These are phyloP conservation scores for Nymphicus hollandicus DNA, from an alignment of 2,113 vertebrate species.

Conservation along the genomic window DNA sequence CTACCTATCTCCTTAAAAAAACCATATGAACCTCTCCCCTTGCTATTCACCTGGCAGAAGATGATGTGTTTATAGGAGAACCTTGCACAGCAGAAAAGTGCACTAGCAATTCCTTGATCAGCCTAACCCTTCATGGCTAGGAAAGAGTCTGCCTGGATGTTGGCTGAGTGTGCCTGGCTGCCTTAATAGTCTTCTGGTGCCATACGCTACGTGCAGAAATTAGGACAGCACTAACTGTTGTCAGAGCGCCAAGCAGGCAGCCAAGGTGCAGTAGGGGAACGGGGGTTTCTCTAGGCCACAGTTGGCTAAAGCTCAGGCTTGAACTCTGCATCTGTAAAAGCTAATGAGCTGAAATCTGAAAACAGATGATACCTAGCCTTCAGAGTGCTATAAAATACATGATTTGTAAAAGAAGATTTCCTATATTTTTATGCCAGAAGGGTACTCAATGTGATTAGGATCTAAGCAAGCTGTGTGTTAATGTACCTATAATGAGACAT, in stretches of 20 bases:
- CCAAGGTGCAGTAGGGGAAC: background rate
- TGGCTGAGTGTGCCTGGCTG: background rate
- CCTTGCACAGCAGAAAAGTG: background rate
- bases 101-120: background rate
- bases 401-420: background rate
- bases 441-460: background rate
- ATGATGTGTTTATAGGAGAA: background rate
- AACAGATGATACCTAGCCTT: background rate
- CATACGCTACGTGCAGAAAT: background rate
- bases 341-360: background rate
- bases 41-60: fast-evolving
- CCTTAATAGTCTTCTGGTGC: background rate
- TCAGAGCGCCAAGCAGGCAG: background rate
- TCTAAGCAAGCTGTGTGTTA: background rate
- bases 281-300: fast-evolving
- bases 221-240: background rate
- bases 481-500: background rate
- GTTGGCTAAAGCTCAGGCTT: background rate
- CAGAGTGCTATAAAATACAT: background rate
- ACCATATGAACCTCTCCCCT: background rate
- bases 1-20: background rate
- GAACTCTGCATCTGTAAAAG: background rate
- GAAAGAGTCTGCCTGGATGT: background rate
- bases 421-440: background rate
- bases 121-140: background rate